These are phyloP conservation scores for Oreochromis spilurus DNA, from an alignment of 2,113 vertebrate species.

Conservation along the genomic window DNA sequence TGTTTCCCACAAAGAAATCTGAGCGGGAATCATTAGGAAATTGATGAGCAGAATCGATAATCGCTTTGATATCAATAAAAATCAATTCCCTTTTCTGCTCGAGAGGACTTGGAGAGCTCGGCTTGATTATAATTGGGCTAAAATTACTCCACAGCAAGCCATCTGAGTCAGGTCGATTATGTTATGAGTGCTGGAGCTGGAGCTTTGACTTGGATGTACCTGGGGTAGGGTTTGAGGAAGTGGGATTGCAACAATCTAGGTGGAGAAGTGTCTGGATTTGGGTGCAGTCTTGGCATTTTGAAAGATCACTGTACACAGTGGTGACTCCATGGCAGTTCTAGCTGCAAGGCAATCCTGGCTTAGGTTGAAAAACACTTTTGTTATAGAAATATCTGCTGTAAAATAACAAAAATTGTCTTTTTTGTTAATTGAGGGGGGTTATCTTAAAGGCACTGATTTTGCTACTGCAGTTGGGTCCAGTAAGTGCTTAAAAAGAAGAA, in stretches of 20 bases:
- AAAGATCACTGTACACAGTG: not conserved
- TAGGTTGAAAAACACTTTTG: not conserved
- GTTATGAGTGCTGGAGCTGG: not conserved
- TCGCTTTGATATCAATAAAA: not conserved
- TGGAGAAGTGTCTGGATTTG: not conserved
- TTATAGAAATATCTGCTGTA: not conserved
- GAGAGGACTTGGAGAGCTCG: not conserved
- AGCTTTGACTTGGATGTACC: not conserved
- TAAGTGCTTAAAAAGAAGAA: not conserved
- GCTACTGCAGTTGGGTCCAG: not conserved
- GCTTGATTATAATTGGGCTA: slow-evolving; percentile 39
- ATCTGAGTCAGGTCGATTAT: slow-evolving; percentile 8
- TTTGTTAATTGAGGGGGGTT: not conserved
- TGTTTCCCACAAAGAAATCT: not conserved
- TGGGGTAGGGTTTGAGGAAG: not conserved
- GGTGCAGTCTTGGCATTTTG: not conserved
- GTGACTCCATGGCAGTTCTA: not conserved
- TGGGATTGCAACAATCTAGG: not conserved
- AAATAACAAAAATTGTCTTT: not conserved
- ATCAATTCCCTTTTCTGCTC: not conserved
- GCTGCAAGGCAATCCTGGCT: not conserved
- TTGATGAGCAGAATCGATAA: not conserved
- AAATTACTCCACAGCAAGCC: slow-evolving; percentile 18
- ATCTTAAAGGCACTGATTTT: not conserved
- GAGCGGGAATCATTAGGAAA: not conserved